Percentiles rank a stretch among this genome's conserved stretches.
These are phyloP conservation scores for Amphiura filiformis DNA, from an alignment of 35 echinoderm and acorn worm genomes.

Conservation along the genomic window DNA sequence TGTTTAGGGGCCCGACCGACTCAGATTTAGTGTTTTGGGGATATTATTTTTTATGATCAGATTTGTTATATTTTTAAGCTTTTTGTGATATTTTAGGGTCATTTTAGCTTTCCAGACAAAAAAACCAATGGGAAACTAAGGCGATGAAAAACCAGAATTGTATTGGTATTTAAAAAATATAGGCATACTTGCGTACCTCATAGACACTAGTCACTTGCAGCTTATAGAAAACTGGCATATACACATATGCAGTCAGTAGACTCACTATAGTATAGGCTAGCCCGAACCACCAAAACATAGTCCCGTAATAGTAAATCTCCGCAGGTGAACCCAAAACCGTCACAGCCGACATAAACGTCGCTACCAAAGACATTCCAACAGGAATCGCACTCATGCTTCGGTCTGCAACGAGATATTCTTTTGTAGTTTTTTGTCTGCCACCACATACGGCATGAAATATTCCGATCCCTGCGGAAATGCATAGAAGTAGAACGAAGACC, in stretches of 20 bases:
- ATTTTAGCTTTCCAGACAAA: too few relatives aligned
- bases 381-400: conserved; percentile 78
- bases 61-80: too few relatives aligned
- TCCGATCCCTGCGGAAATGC: conserved; percentile 71
- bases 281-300: background rate
- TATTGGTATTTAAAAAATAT: background rate
- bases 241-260: background rate
- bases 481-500: conserved; percentile 22
- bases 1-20: too few relatives aligned
- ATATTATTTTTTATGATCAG: too few relatives aligned
- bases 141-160: too few relatives aligned
- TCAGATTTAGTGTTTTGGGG: too few relatives aligned
- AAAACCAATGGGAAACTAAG: too few relatives aligned
- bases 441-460: conserved; percentile 69
- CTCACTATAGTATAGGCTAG: background rate
- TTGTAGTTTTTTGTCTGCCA: conserved; percentile 65
- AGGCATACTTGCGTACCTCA: background rate
- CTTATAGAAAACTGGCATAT: background rate
- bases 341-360: conserved; percentile 57
- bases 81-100: too few relatives aligned
- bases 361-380: too few relatives aligned
- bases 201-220: background rate
- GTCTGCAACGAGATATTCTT: conserved; percentile 79
- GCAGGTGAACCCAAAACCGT: background rate
- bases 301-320: background rate